A percentile compares a stretch with the other conserved stretches of the same genome.
Conservation (phyloP, 2,888 invertebrate species). For the Punctoribates punctum region DNA sequence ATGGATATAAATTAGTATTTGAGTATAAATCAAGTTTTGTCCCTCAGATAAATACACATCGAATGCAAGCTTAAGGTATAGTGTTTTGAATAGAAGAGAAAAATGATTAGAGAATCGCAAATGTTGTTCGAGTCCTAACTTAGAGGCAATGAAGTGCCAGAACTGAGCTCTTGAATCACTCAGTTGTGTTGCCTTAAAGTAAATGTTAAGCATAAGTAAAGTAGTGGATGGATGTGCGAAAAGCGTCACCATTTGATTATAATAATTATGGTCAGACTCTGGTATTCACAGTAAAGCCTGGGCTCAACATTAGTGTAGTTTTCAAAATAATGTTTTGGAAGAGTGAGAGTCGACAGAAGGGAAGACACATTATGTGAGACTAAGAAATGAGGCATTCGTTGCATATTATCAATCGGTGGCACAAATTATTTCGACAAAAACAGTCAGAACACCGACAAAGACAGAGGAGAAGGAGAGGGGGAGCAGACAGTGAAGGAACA, state of each 20-base stretch:
- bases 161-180: background rate
- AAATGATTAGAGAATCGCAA: conserved; percentile 6
- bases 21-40: conserved; percentile 10
- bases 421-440: background rate
- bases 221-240: conserved; percentile 5
- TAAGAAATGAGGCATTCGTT: background rate
- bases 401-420: conserved; percentile 7
- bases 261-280: conserved; percentile 25
- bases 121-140: background rate
- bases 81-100: background rate
- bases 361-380: background rate
- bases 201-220: background rate
- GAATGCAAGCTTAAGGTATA: background rate
- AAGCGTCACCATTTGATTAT: conserved; percentile 33
- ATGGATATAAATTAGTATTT: background rate
- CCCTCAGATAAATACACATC: conserved; percentile 7
- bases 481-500: background rate
- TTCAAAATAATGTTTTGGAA: background rate
- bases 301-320: background rate
- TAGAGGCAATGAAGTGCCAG: background rate
- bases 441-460: background rate
- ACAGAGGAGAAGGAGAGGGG: background rate
- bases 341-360: background rate
- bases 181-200: background rate
- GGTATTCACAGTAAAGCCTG: background rate